These are phyloP conservation scores for Smutsia temminckii DNA, from an alignment of 2,797 vertebrate genomes.

Conservation along the genomic window DNA sequence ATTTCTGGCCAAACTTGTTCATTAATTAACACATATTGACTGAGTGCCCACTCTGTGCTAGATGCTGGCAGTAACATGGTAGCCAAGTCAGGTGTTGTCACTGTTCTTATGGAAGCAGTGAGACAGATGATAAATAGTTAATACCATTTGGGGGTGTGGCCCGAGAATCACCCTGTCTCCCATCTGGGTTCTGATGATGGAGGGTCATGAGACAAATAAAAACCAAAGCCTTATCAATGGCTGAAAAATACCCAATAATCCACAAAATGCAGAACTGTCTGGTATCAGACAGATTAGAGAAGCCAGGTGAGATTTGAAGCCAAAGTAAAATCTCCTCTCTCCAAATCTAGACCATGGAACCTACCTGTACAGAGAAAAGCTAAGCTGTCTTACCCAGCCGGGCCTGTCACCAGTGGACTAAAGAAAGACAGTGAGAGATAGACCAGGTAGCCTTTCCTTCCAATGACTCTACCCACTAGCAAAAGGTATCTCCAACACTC, in stretches of 20 bases:
- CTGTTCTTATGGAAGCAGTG: background rate
- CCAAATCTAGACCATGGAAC: background rate
- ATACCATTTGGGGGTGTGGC: background rate
- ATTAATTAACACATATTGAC: background rate
- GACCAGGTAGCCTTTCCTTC: background rate
- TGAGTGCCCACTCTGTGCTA: background rate
- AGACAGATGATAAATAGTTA: background rate
- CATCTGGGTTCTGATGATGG: background rate
- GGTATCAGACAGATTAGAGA: background rate
- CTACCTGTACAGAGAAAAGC: background rate
- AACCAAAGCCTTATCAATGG: background rate
- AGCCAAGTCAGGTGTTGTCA: background rate
- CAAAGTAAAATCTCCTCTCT: background rate
- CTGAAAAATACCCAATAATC: background rate
- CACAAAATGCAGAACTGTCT: background rate
- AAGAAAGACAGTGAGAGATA: background rate
- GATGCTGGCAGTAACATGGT: background rate
- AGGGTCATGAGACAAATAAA: background rate
- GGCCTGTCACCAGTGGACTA: background rate
- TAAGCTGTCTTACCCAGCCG: background rate
- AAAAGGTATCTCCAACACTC: background rate
- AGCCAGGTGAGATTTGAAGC: background rate
- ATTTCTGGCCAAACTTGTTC: constrained; percentile 44
- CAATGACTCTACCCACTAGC: background rate
- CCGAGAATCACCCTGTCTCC: background rate